Evolutionary conservation across 1,140 invertebrate genomes (phyloP).

Genomic region (Drosophila watanabei): DNA sequence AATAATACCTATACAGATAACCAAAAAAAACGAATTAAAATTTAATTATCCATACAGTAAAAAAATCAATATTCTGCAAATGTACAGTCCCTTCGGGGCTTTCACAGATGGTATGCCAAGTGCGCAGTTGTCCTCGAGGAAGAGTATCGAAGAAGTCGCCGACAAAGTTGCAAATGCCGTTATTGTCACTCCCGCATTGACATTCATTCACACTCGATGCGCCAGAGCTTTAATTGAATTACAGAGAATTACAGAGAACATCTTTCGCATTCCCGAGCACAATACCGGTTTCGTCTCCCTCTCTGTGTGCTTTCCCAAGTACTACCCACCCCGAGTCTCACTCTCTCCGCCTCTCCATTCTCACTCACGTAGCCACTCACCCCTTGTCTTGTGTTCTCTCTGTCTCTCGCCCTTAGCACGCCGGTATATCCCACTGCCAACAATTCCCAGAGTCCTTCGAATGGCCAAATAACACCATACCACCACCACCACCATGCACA

Average conservation of each 20-base stretch:
- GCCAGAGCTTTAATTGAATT: constrained; percentile 43
- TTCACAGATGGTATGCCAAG: neutral
- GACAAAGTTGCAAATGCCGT: neutral
- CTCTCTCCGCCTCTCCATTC: neutral
- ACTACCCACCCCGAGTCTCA: constrained; percentile 8
- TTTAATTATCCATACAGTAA: neutral
- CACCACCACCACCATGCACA: constrained; percentile 43
- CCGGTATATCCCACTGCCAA: constrained; percentile 78
- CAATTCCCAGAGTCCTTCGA: constrained; percentile 77
- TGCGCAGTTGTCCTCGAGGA: neutral
- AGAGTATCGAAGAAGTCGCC: constrained; percentile 3
- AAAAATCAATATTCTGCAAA: neutral
- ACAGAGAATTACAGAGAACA: constrained; percentile 32
- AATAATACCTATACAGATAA: neutral
- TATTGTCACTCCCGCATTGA: constrained; percentile 36
- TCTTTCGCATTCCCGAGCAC: constrained; percentile 33
- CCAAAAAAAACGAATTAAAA: neutral
- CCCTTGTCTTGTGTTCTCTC: constrained; percentile 25
- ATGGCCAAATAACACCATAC: constrained; percentile 76
- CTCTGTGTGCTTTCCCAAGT: constrained; percentile 10
- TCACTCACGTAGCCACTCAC: constrained; percentile 16
- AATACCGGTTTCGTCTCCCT: constrained; percentile 10
- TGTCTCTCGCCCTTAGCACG: constrained; percentile 56
- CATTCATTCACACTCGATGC: constrained; percentile 39
- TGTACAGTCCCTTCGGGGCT: neutral